phyloP scores from a whole-genome alignment of 2,113 vertebrate genomes.

The Rhynchomys soricoides region DNA sequence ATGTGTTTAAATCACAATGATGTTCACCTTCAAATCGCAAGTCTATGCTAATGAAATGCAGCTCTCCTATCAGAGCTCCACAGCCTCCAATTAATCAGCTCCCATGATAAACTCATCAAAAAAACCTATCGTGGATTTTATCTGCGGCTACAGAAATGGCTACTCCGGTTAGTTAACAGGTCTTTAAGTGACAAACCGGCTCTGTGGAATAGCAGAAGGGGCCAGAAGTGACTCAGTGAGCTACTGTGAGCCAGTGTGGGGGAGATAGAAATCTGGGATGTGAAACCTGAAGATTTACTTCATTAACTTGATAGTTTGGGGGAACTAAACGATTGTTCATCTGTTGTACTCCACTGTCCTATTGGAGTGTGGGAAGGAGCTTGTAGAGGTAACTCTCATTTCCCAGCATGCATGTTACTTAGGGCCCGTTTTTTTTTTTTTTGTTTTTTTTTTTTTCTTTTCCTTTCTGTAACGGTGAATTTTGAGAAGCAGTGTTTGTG shows the following conservation, averaged over 20 bases:
- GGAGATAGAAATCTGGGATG: slow-evolving; percentile 63
- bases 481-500: slow-evolving; percentile 58
- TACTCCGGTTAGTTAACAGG: slow-evolving; percentile 72
- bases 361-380: slow-evolving; percentile 62
- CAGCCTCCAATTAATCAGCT: slow-evolving; percentile 78
- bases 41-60: slow-evolving; percentile 68
- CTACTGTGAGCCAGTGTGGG: slow-evolving; percentile 11
- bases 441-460: too few species aligned
- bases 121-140: slow-evolving; percentile 65
- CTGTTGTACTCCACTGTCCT: slow-evolving; percentile 45
- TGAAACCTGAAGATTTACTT: slow-evolving; percentile 68
- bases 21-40: slow-evolving; percentile 53
- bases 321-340: slow-evolving; percentile 31
- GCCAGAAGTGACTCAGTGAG: slow-evolving; percentile 20
- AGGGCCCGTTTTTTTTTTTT: neutral
- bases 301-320: slow-evolving; percentile 67
- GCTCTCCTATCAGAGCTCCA: slow-evolving; percentile 67
- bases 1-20: slow-evolving; percentile 56
- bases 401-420: slow-evolving; percentile 63
- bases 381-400: slow-evolving; percentile 12
- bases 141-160: slow-evolving; percentile 65
- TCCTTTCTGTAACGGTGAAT: neutral
- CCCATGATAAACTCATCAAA: slow-evolving; percentile 64
- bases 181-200: slow-evolving; percentile 68
- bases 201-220: slow-evolving; percentile 52